These are phyloP conservation scores for Ptilonorhynchus violaceus DNA, from an alignment of 2,113 vertebrate species.

Conservation along the genomic window DNA sequence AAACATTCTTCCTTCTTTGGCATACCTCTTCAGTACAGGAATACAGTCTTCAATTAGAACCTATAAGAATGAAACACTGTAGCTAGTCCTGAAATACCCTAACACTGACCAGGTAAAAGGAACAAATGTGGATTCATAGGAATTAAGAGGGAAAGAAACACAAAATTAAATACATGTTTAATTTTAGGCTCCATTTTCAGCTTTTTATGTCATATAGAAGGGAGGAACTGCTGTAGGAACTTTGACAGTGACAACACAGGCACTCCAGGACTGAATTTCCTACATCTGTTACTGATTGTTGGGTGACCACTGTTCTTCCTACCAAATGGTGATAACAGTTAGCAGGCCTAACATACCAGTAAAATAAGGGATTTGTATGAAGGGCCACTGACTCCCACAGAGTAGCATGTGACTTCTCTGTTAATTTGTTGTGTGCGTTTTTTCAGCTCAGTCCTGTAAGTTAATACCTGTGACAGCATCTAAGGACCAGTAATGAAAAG, in stretches of 20 bases:
- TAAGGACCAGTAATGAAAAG: neutral
- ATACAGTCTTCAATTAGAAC: slow-evolving; percentile 96
- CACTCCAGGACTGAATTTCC: neutral
- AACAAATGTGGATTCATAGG: neutral
- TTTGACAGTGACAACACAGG: neutral
- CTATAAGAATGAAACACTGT: slow-evolving; percentile 52
- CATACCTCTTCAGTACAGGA: slow-evolving; percentile 94
- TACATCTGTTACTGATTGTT: neutral
- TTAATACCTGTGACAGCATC: neutral
- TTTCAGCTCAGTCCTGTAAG: neutral
- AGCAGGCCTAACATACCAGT: fast-evolving
- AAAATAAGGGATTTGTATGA: neutral
- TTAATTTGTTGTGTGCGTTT: neutral
- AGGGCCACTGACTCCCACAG: neutral
- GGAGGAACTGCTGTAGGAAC: neutral
- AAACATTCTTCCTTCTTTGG: slow-evolving; percentile 91
- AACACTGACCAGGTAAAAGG: neutral
- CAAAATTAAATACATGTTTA: neutral
- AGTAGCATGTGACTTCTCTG: neutral
- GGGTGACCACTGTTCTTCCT: neutral
- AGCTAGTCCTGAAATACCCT: neutral
- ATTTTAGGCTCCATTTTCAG: neutral
- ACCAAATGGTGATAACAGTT: neutral
- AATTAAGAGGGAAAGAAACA: neutral
- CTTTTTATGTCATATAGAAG: neutral